Percentiles rank a stretch among this genome's conserved stretches.
These are phyloP conservation scores for Diachasmimorpha longicaudata DNA, from an alignment of 1,140 invertebrate species.

Conservation along the genomic window DNA sequence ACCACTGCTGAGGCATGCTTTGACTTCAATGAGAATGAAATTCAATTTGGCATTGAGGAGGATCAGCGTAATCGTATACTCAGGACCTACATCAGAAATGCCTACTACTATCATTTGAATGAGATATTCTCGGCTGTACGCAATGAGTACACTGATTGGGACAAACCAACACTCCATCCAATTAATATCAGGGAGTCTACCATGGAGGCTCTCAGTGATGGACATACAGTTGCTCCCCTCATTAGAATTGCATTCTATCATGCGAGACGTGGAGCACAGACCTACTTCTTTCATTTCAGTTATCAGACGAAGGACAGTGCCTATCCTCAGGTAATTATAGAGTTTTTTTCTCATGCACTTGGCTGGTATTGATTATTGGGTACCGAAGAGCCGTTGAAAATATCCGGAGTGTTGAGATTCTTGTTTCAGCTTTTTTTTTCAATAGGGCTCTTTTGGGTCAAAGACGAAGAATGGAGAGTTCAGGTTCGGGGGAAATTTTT, in stretches of 20 bases:
- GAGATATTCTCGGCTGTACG: slow-evolving; percentile 89
- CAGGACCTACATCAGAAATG: slow-evolving; percentile 85
- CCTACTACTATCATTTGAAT: slow-evolving; percentile 87
- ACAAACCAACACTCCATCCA: slow-evolving; percentile 82
- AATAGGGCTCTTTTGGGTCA: no score
- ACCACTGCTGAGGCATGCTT: slow-evolving; percentile 78
- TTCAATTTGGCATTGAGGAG: slow-evolving; percentile 79
- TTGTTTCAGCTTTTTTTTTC: no score
- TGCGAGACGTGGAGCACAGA: slow-evolving; percentile 70
- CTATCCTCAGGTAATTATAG: slow-evolving; percentile 70
- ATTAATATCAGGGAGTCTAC: slow-evolving; percentile 85
- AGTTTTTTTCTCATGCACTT: not conserved
- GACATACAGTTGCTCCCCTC: slow-evolving; percentile 75
- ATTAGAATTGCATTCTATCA: slow-evolving; percentile 75
- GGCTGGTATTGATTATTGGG: not conserved
- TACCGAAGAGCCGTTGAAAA: no score
- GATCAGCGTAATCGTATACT: slow-evolving; percentile 76
- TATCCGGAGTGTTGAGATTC: no score
- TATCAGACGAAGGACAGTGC: slow-evolving; percentile 79
- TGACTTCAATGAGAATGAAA: slow-evolving; percentile 77
- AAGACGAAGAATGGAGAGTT: no score
- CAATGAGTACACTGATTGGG: slow-evolving; percentile 94
- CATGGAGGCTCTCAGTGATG: slow-evolving; percentile 87
- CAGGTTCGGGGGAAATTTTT: no score
- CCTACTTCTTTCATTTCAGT: slow-evolving; percentile 82